phyloP scores from a whole-genome alignment of 1,140 invertebrate species.

The Holcopasites calliopsidis region DNA sequence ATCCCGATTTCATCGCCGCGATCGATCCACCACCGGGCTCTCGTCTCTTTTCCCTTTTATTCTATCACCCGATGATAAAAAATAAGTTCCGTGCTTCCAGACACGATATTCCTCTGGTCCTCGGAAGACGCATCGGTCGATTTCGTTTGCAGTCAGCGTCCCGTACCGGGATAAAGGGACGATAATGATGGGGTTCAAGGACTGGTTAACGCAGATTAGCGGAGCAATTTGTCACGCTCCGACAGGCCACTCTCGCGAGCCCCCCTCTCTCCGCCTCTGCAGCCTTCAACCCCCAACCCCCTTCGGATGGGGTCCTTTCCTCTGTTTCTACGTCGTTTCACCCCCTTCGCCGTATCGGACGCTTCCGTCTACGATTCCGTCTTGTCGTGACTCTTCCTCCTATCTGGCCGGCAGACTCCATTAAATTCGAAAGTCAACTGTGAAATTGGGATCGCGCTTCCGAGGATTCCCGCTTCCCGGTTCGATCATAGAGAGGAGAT shows the following conservation, averaged over 20 bases:
- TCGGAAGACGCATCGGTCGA: constrained; percentile 28
- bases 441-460: constrained; percentile 54
- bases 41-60: neutral
- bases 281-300: constrained; percentile 13
- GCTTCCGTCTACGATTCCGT: constrained; percentile 41
- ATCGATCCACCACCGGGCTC: constrained; percentile 56
- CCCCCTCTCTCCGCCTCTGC: constrained; percentile 9
- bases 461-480: constrained; percentile 10
- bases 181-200: constrained; percentile 71
- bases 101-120: no score
- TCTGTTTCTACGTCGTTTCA: constrained; percentile 45
- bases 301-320: constrained; percentile 3
- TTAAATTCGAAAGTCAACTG: constrained; percentile 66
- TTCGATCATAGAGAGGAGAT: constrained; percentile 34
- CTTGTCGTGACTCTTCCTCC: constrained; percentile 50
- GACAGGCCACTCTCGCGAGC: constrained; percentile 67
- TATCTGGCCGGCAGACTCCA: constrained; percentile 58
- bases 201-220: constrained; percentile 78
- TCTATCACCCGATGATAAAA: neutral
- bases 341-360: constrained; percentile 44
- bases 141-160: constrained; percentile 57
- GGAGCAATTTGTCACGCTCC: constrained; percentile 76
- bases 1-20: constrained; percentile 69
- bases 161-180: constrained; percentile 68
- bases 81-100: neutral